Conservation (phyloP, 2,797 vertebrate species). For the Acanthurus lineatus region DNA sequence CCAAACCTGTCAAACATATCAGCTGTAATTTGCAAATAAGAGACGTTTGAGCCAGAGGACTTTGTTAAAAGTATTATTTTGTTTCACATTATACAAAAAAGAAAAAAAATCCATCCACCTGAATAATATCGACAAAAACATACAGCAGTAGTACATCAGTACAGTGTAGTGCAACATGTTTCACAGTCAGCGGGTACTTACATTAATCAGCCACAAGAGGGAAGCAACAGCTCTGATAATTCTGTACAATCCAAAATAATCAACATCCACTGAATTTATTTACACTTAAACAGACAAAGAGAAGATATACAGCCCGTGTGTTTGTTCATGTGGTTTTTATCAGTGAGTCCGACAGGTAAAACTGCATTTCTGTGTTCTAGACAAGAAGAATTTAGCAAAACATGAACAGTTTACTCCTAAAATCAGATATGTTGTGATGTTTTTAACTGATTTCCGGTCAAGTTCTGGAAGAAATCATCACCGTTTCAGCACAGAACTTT, state of each 20-base stretch:
- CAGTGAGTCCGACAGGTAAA: background rate
- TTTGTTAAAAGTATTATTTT: constrained; percentile 73
- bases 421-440: background rate
- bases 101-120: constrained; percentile 32
- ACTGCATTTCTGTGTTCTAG: background rate
- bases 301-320: background rate
- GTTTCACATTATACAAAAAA: constrained; percentile 65
- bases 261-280: constrained; percentile 50
- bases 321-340: constrained; percentile 19
- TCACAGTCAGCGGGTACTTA: constrained; percentile 64
- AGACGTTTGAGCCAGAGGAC: constrained; percentile 21
- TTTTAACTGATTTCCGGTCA: background rate
- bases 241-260: constrained; percentile 52
- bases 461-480: background rate
- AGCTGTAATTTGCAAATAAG: background rate
- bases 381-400: constrained; percentile 2
- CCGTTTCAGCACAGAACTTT: background rate
- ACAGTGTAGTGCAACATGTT: constrained; percentile 72
- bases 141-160: constrained; percentile 55
- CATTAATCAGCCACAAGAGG: constrained; percentile 54
- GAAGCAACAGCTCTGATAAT: constrained; percentile 36
- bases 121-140: constrained; percentile 49
- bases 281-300: constrained; percentile 33
- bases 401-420: background rate
- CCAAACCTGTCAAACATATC: background rate